Evolutionary conservation across 2,888 invertebrate species (phyloP).

Genomic region (Papilio demoleus): DNA sequence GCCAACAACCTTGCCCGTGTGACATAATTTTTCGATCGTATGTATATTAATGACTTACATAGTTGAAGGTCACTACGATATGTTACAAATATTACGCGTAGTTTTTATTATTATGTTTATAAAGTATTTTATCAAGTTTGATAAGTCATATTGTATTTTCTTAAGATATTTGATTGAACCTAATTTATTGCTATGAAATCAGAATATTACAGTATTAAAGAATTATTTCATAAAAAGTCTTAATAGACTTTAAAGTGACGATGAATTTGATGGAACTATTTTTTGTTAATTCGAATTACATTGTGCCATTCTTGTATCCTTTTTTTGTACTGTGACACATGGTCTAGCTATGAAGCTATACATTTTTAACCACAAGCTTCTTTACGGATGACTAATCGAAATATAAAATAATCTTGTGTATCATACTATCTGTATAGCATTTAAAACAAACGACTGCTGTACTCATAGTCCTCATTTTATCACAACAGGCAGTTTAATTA

Average conservation of each 20-base stretch:
- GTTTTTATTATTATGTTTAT: background rate
- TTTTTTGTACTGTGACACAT: constrained; percentile 13
- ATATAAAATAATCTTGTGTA: too few relatives aligned
- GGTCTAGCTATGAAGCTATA: background rate
- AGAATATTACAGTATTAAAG: background rate
- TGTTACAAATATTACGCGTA: constrained; percentile 12
- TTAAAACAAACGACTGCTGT: too few relatives aligned
- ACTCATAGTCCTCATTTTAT: too few relatives aligned
- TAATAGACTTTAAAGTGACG: background rate
- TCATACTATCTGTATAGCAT: too few relatives aligned
- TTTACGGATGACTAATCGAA: background rate
- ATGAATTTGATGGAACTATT: background rate
- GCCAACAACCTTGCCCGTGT: constrained; percentile 6
- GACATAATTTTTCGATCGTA: constrained; percentile 14
- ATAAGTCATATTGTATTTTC: too few relatives aligned
- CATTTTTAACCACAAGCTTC: background rate
- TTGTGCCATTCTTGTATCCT: background rate
- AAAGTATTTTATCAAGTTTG: background rate
- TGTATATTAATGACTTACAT: background rate
- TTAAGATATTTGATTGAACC: too few relatives aligned
- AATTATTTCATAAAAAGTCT: background rate
- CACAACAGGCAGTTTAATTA: too few relatives aligned
- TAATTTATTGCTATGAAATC: background rate
- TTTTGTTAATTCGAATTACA: constrained; percentile 1
- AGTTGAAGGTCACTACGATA: constrained; percentile 19